Evolutionary conservation across 2,797 vertebrate species (phyloP).

Genomic region (Nasua narica): DNA sequence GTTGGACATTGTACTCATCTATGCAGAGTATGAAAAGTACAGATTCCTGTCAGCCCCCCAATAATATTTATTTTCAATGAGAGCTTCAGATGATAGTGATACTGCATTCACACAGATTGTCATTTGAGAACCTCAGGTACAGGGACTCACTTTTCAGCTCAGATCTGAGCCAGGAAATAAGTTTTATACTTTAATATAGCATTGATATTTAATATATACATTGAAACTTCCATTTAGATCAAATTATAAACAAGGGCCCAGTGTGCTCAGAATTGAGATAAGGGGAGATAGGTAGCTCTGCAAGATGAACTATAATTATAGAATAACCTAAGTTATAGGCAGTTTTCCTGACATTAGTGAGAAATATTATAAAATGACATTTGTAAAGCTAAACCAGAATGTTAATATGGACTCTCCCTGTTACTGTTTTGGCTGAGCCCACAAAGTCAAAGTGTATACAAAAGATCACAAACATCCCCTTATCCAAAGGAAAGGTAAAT

Average conservation of each 20-base stretch:
- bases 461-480: background rate
- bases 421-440: background rate
- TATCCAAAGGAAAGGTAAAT: background rate
- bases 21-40: background rate
- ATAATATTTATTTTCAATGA: background rate
- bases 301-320: background rate
- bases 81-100: background rate
- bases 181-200: background rate
- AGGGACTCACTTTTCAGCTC: background rate
- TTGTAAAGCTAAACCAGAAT: background rate
- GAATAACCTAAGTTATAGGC: background rate
- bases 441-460: background rate
- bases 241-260: background rate
- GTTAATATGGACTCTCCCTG: background rate
- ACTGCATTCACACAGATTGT: accelerated
- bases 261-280: background rate
- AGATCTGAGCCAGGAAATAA: background rate
- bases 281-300: background rate
- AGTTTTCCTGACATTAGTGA: background rate
- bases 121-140: background rate
- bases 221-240: background rate
- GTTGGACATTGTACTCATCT: background rate
- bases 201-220: background rate
- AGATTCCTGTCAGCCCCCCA: background rate
- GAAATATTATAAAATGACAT: background rate